A percentile compares a stretch with the other conserved stretches of the same genome.
Conservation (phyloP, 2,888 invertebrate species). For the Plutella xylostella region DNA sequence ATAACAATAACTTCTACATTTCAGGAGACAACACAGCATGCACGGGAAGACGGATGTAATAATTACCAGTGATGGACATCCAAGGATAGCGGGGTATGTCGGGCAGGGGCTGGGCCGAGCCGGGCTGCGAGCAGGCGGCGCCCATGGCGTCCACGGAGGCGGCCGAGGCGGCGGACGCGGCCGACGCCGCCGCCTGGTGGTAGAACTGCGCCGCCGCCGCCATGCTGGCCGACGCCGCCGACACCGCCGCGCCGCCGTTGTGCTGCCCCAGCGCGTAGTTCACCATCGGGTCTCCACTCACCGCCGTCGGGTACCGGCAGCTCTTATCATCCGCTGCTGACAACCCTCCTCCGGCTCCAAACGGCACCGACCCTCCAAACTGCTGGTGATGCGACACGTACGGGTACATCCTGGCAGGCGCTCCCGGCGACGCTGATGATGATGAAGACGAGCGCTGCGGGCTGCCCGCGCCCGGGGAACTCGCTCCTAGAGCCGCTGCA, state of each 20-base stretch:
- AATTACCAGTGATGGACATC: constrained; percentile 97
- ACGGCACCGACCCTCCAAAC: constrained; percentile 77
- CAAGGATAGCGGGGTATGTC: constrained; percentile 95
- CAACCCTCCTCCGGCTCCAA: constrained; percentile 75
- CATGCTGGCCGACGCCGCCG: constrained; percentile 75
- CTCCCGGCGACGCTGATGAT: constrained; percentile 78
- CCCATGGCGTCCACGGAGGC: constrained; percentile 86
- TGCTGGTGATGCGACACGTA: constrained; percentile 89
- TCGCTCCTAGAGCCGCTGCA: constrained; percentile 73
- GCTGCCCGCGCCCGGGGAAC: constrained; percentile 69
- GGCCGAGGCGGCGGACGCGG: constrained; percentile 81
- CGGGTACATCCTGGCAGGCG: constrained; percentile 90
- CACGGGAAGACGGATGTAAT: constrained; percentile 6
- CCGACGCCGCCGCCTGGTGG: constrained; percentile 84
- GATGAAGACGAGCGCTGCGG: constrained; percentile 73
- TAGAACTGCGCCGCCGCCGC: constrained; percentile 87
- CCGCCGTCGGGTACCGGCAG: constrained; percentile 81
- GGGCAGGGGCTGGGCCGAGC: constrained; percentile 86
- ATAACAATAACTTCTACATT: background rate
- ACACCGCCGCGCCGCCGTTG: constrained; percentile 77
- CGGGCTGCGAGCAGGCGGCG: constrained; percentile 81
- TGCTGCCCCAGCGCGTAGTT: constrained; percentile 84
- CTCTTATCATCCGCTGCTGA: constrained; percentile 80
- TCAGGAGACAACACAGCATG: background rate
- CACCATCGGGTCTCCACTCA: constrained; percentile 79